phyloP scores from a whole-genome alignment of 2,113 vertebrate genomes.

The Athene noctua region DNA sequence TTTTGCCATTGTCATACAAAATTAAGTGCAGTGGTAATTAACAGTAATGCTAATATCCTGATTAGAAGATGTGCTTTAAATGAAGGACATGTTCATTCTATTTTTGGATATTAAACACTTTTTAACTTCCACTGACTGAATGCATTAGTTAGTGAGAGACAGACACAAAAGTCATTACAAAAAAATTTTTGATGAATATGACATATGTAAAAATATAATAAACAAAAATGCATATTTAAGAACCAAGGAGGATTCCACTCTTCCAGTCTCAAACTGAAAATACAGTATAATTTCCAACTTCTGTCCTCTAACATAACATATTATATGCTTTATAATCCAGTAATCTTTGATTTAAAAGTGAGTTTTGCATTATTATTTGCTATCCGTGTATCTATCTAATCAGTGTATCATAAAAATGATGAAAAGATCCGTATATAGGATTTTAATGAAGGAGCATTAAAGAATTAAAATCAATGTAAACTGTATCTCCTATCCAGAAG shows the following conservation, averaged over 20 bases:
- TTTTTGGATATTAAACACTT: neutral
- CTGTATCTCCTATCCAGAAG: neutral
- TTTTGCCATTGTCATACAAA: neutral
- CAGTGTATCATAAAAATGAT: neutral
- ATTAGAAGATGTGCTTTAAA: neutral
- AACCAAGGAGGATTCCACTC: neutral
- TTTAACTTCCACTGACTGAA: neutral
- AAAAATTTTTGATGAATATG: neutral
- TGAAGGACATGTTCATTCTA: neutral
- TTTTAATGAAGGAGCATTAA: neutral
- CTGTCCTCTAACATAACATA: neutral
- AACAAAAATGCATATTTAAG: neutral
- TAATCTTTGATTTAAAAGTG: neutral
- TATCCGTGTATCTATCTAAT: neutral
- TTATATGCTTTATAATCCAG: neutral
- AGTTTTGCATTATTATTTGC: neutral
- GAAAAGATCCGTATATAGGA: neutral
- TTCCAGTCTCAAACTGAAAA: neutral
- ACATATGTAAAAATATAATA: neutral
- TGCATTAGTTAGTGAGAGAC: neutral
- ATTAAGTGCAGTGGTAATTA: neutral
- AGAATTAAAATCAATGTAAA: neutral
- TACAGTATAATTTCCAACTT: neutral
- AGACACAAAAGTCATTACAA: neutral
- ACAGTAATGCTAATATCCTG: neutral